phyloP scores from a whole-genome alignment of 1,140 invertebrate species.

The Zaprionus camerounensis region DNA sequence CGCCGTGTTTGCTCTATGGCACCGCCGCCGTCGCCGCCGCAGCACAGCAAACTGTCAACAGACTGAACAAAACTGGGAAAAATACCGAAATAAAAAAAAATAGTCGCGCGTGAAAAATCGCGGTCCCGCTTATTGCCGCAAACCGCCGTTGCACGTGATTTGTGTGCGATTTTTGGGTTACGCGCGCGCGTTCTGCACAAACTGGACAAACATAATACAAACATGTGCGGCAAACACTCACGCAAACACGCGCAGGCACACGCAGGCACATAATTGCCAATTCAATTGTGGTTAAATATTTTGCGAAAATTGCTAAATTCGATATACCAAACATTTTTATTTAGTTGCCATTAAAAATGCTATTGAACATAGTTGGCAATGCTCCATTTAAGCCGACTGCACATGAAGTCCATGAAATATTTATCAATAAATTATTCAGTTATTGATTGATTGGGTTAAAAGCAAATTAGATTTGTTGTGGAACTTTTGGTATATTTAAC shows the following conservation, averaged over 20 bases:
- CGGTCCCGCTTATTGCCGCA: slow-evolving; percentile 61
- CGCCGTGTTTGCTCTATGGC: slow-evolving; percentile 19
- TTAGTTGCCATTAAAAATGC: slow-evolving; percentile 16
- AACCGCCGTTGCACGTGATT: slow-evolving; percentile 70
- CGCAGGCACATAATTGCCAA: slow-evolving; percentile 44
- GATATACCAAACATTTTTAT: slow-evolving; percentile 16
- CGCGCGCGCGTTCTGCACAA: neutral
- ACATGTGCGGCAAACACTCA: slow-evolving; percentile 38
- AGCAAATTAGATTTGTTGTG: neutral
- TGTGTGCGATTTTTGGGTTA: slow-evolving; percentile 59
- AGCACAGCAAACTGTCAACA: slow-evolving; percentile 44
- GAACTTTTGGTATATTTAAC: neutral
- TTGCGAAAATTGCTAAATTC: slow-evolving; percentile 58
- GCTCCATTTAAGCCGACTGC: neutral
- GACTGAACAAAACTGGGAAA: neutral
- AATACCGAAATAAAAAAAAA: neutral
- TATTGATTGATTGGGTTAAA: slow-evolving; percentile 11
- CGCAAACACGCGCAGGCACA: neutral
- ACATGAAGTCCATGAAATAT: neutral
- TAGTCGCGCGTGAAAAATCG: slow-evolving; percentile 52
- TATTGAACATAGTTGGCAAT: neutral
- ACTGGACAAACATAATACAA: slow-evolving; percentile 24
- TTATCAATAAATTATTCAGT: slow-evolving; percentile 34
- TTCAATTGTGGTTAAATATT: slow-evolving; percentile 73
- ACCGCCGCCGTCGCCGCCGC: neutral